phyloP scores from a whole-genome alignment of 2,113 vertebrate genomes.

The Centropus bengalensis region DNA sequence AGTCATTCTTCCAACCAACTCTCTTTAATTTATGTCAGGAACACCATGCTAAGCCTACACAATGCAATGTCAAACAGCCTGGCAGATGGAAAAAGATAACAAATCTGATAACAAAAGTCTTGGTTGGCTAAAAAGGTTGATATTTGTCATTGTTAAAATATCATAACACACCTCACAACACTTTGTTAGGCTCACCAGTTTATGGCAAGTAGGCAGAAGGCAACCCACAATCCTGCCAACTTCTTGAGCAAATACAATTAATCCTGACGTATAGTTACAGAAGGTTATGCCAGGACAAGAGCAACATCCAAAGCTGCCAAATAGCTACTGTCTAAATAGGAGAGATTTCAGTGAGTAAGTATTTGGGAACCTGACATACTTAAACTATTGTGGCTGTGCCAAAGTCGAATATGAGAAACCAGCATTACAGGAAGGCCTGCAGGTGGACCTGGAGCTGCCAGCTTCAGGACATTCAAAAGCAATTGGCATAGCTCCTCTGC shows the following conservation, averaged over 20 bases:
- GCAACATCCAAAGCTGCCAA: slow-evolving; percentile 19
- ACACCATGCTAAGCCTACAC: neutral
- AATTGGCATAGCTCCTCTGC: neutral
- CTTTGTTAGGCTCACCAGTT: neutral
- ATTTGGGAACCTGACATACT: slow-evolving; percentile 21
- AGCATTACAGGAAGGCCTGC: neutral
- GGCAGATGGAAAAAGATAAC: neutral
- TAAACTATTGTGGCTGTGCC: neutral
- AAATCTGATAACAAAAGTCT: neutral
- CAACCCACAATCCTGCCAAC: slow-evolving; percentile 9
- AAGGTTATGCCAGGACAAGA: slow-evolving; percentile 29
- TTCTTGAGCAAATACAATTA: slow-evolving; percentile 44
- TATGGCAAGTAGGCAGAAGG: neutral
- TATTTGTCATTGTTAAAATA: neutral
- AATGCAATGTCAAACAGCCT: neutral
- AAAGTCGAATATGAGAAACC: slow-evolving; percentile 10
- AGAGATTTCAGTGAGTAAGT: slow-evolving; percentile 20
- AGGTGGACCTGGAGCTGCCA: neutral
- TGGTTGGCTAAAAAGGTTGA: neutral
- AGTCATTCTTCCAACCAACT: neutral
- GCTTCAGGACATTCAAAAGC: slow-evolving; percentile 13
- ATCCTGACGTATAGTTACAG: slow-evolving; percentile 18
- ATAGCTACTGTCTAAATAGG: slow-evolving; percentile 16
- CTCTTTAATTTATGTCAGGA: neutral
- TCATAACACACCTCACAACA: slow-evolving; percentile 38